Evolutionary conservation across 2,113 vertebrate species (phyloP), one percentile per base, ranked within the genome.

Genomic region (Pteropus alecto): DNA sequence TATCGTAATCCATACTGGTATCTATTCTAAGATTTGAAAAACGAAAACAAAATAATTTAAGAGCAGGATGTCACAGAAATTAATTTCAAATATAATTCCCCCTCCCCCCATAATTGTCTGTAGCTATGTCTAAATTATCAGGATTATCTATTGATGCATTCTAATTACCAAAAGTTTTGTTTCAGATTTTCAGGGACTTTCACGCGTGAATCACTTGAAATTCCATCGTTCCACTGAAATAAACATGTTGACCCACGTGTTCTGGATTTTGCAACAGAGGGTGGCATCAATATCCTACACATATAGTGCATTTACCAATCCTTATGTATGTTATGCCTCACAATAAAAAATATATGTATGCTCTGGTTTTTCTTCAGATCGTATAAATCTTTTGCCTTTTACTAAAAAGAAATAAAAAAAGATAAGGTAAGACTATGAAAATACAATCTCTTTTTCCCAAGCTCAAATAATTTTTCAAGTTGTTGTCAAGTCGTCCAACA

Each of bases 401-500:
- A 51, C 14, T 89, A 14, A 24, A 61, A 77, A 60, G 43, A 82
- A 24, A 70, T 51, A 7, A 51, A 74, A 54, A 93, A 93, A 4
- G 70, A 83, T 28, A 85, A 41, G 8, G 6, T 46, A 94, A 12
- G 35, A 38, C 54, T 73, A 67, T 30, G 43, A 73, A 89, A 84
- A 90, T 11, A 82, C 6, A 65, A 19, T 54, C 48, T 84, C 61
- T 71, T 82, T 46, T 81, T 24, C 18, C 7, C 12, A 74, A 76
- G 4, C 56, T 85, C 77, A 61, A 83, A 73, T 88, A 65, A 88
- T 60, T 94, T 93, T 79, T 85, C 65, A 94, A 71, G 28, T 81
- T 77, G 56, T 60, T 96, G 81, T 79, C 84, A 92, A 70, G n/a
- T n/a, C 46, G 26, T 65, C 77, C 86, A 85, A 81, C 82, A 87